These are phyloP conservation scores for Zaprionus gabonicus DNA, from an alignment of 1,140 invertebrate species.

Conservation along the genomic window DNA sequence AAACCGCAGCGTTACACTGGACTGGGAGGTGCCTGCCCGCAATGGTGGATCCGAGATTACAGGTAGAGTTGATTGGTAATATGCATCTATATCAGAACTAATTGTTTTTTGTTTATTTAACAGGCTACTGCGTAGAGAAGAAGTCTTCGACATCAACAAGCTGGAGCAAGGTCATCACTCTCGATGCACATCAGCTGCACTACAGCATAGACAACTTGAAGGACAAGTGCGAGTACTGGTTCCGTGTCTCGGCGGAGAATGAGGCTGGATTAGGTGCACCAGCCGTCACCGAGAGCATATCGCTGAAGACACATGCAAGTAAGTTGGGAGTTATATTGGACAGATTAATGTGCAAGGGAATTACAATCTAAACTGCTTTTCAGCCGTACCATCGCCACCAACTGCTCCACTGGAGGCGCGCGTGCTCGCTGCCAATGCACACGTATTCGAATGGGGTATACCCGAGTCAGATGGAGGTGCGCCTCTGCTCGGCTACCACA, in stretches of 20 bases:
- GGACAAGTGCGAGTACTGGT: constrained; percentile 94
- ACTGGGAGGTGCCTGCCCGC: constrained; percentile 93
- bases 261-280: constrained; percentile 92
- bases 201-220: constrained; percentile 94
- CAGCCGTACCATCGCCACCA: constrained; percentile 94
- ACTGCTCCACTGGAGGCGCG: constrained; percentile 95
- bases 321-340: constrained; percentile 85
- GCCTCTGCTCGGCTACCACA: constrained; percentile 95
- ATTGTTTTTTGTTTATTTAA: constrained; percentile 18
- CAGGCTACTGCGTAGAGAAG: constrained; percentile 97
- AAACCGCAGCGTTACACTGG: constrained; percentile 92
- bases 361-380: too few species aligned
- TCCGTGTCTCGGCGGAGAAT: constrained; percentile 97
- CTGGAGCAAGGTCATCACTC: constrained; percentile 96
- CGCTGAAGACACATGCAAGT: constrained; percentile 97
- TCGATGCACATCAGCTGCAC: constrained; percentile 90
- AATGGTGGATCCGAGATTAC: constrained; percentile 95
- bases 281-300: constrained; percentile 91
- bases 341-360: too few species aligned
- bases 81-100: background rate
- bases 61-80: constrained; percentile 84
- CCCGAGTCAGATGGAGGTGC: constrained; percentile 97
- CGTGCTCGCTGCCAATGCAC: constrained; percentile 91
- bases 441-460: constrained; percentile 96
- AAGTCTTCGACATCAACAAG: constrained; percentile 89